Evolutionary conservation across 2,113 vertebrate genomes (phyloP), one percentile per base, ranked within the genome.

Genomic region (Dicerorhinus sumatrensis): DNA sequence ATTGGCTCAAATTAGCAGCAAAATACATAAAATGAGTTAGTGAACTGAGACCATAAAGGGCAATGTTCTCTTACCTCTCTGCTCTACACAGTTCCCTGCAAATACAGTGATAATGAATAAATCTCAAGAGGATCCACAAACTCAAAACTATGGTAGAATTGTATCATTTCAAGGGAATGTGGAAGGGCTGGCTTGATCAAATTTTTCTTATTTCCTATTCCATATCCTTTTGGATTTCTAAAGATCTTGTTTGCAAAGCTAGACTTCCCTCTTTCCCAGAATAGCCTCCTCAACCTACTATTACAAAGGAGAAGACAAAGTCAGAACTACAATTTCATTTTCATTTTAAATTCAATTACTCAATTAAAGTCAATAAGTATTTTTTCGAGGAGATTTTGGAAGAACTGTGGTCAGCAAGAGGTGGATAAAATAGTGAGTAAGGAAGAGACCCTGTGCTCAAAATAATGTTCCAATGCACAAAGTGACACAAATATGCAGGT

Each of bases 221-320:
- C 31, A 72, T 12, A 51, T 42, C 2, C 1, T 84, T 94, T 20
- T 31, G 62, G 23, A 83, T 77, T 58, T 86, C 70, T 88, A 58
- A 86, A 83, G 67, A 63, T 87, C 67, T 97, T 90, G 9, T 62
- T 95, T 79, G n/a, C 75, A 48, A 77, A 77, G 5, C 8, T 42
- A 23, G 33, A 60, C 1, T n/a, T 73, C 11, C 21, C 58, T 62
- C 31, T 13, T 65, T 58, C 14, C n/a, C 20, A 11, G 20, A 93
- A 67, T 5, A 73, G 9, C 20, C 20, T 84, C 21, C 72, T 6
- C 77, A 33, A 84, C 2, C 46, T 51, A 86, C 82, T 5, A 70
- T 16, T 21, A 75, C 51, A 63, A 77, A 94, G 10, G 27, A 94
- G 36, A 70, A 83, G 20, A 75, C 39, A 72, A 81, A 96, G 20